Conservation (phyloP, 2,113 vertebrate genomes). For the Rhodinocichla rosea region DNA sequence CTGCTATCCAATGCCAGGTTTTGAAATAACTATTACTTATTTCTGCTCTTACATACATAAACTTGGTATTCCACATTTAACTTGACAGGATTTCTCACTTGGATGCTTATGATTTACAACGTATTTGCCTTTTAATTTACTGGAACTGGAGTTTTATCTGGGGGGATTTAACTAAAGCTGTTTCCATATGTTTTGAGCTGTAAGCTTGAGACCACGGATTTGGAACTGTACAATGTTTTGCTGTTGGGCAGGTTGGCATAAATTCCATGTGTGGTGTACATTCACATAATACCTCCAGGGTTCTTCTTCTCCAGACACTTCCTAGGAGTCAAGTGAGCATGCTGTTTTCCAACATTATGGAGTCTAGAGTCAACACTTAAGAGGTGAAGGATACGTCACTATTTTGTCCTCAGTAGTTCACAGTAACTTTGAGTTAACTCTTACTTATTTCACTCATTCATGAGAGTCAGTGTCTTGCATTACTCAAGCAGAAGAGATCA, state of each 20-base stretch:
- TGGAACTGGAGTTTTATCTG: background rate
- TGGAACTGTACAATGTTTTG: background rate
- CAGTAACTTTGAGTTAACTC: background rate
- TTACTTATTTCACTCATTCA: background rate
- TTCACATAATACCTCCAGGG: background rate
- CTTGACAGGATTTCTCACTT: background rate
- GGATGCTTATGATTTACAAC: background rate
- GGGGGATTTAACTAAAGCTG: conserved; percentile 25
- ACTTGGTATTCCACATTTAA: background rate
- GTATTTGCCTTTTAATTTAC: conserved; percentile 8
- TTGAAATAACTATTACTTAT: background rate
- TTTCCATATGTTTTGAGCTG: conserved; percentile 19
- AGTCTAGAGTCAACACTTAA: background rate
- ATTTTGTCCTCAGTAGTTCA: background rate
- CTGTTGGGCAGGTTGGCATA: background rate
- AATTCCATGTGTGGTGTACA: background rate
- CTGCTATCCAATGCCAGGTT: background rate
- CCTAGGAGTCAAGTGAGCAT: background rate
- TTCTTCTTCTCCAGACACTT: background rate
- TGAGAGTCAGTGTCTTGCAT: background rate
- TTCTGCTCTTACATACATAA: background rate
- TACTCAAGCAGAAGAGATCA: background rate
- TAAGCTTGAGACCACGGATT: background rate
- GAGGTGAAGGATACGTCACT: background rate
- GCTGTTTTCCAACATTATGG: background rate